Base-by-base conservation (phyloP, 2,797 vertebrate genomes). In the Decapterus maruadsi region DNA sequence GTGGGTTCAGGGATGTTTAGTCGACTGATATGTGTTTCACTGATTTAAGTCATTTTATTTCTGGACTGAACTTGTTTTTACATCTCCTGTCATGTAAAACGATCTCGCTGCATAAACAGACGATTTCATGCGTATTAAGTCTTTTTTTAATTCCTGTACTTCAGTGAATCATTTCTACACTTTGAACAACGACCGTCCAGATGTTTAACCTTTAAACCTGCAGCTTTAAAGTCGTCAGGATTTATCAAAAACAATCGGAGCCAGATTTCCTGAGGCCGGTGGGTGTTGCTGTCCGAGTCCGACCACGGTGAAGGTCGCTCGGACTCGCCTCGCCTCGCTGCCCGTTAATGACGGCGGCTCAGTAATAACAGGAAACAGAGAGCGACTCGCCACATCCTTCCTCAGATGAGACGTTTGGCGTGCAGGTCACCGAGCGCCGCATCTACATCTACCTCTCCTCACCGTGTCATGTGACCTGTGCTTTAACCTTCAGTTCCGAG, bases 401-500 rank as follows among this genome's bases (percentile, higher is more conserved):
- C 87, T 88, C 48, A 22, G 7, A 64, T 77, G 76, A 77, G 38
- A 29, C 19, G 12, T 22, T 69, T 61, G 20, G 17, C 10, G 36
- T n/a, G 16, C 26, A 17, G 20, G 17, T n/a, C 26, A 26, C 53
- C 9, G 50, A 76, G 31, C 8, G 26, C 26, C 26, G 9, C 45
- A 34, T 42, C 31, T 16, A 12, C 45, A 34, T 42, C 31, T 16
- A 2, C 29, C 2, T 20, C 1, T 66, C 43, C 38, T 19, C 4
- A 34, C 2, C 42, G 2, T 51, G 61, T 50, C 38, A 43, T 20
- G 38, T 26, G 1, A 26, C 31, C 8, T 58, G 10, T 12, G 0
- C n/a, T 81, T 26, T 34, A 4, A 61, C 59, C 66, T 51, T 2
- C 82, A 96, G 96, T 14, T 95, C 9, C 92, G 87, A 68, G 68